Percentiles rank a stretch among this genome's conserved stretches.
These are phyloP conservation scores for Florisuga fusca DNA, from an alignment of 2,797 vertebrate species.

Conservation along the genomic window DNA sequence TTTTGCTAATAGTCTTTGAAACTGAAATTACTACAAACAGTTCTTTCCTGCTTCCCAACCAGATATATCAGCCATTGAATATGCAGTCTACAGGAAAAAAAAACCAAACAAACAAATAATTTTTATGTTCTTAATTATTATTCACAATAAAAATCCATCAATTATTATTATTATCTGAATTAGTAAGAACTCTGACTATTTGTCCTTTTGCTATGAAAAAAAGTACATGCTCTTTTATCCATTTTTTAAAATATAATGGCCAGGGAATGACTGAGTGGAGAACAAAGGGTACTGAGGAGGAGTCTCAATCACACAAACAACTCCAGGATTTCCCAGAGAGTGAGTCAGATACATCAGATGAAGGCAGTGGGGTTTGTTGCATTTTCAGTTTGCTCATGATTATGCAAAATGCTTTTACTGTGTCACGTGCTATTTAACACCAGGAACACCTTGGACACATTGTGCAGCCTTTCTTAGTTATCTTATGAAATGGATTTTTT, in stretches of 20 bases:
- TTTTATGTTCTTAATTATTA: conserved; percentile 40
- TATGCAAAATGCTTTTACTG: not conserved
- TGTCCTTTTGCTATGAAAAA: not conserved
- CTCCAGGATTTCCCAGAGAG: not conserved
- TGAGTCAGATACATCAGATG: not conserved
- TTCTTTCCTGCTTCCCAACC: not conserved
- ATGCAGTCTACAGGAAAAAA: conserved; percentile 14
- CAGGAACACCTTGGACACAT: not conserved
- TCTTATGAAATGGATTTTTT: not conserved
- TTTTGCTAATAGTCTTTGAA: not conserved
- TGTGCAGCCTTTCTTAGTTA: not conserved
- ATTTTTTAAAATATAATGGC: not conserved
- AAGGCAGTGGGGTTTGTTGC: not conserved
- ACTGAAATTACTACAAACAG: not conserved
- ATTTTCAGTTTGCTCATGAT: not conserved
- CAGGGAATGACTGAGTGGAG: not conserved
- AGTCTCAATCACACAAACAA: not conserved
- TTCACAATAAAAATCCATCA: conserved; percentile 17
- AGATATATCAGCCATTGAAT: not conserved
- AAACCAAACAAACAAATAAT: not conserved
- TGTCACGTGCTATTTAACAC: not conserved
- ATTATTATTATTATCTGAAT: not conserved
- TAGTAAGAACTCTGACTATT: not conserved
- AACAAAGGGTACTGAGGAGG: not conserved
- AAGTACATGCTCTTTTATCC: not conserved